Base-by-base conservation (phyloP, 35 echinoderm and acorn worm genomes). In the Chiridota heheva region DNA sequence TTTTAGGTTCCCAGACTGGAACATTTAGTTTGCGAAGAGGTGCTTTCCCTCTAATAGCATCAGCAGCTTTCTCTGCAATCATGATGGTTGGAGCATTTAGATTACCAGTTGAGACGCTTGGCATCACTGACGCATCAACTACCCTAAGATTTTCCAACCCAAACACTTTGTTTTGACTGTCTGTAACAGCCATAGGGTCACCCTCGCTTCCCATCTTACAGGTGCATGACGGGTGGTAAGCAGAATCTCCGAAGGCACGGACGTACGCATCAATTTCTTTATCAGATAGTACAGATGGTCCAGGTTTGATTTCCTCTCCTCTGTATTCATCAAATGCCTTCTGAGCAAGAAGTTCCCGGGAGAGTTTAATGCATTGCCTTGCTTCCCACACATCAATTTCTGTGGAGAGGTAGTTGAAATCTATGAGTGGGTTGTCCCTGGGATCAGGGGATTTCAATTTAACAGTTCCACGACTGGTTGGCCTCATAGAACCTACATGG, bases 101-200 rank as follows among this genome's bases (percentile, higher is more conserved):
- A 47, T 98, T 98, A 0, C 95, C 89, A 86, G 84, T 98, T 20
- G 81, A 74, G 22, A 98, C 58, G 30, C 89, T 98, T 24, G 95
- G 95, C 95, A 98, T 98, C 15, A 98, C 89, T 17, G 95, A 98
- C 4, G 95, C 89, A 58, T 98, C 95, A 6, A 98, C 95, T 26
- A 98, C 85, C 18, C 89, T 65, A 20, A 98, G 84, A 78, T 86
- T 86, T 31, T 91, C 69, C 39, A 98, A 24, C n/a, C 95, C 95
- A 73, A 91, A 35, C 13, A 98, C 95, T 16, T 76, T 37, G 32
- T 85, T 88, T 36, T 68, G 69, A 74, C 49, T 86, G 53, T 98
- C 83, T 13, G 92, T 89, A 7, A 98, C 95, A 1, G 95, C 86
- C 95, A 92, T 98, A 6, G 89, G 95, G 73, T 98, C 95, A 6